Percentiles rank a stretch among this genome's conserved stretches.
These are phyloP conservation scores for Sphenopsis melanotis DNA, from an alignment of 2,797 vertebrate genomes.

Conservation along the genomic window DNA sequence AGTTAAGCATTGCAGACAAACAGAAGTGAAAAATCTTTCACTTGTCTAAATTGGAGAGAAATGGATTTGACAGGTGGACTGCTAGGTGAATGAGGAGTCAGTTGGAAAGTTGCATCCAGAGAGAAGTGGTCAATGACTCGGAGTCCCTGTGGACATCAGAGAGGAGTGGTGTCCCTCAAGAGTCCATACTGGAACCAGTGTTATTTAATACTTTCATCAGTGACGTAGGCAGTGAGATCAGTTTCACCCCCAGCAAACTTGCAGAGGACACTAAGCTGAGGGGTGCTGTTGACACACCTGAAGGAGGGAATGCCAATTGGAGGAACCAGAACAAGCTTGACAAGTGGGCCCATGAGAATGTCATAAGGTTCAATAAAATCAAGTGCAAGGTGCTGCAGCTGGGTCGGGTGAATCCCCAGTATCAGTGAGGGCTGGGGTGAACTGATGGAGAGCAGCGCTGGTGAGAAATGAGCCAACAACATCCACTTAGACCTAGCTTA, in stretches of 20 bases:
- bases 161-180: not conserved
- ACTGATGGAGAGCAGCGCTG: not conserved
- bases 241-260: not conserved
- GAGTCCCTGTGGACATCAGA: not conserved
- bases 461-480: not conserved
- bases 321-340: not conserved
- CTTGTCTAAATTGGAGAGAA: not conserved
- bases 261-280: not conserved
- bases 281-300: not conserved
- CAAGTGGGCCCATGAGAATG: not conserved
- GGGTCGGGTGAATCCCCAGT: fast-evolving
- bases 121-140: not conserved
- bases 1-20: not conserved
- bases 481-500: not conserved
- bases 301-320: not conserved
- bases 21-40: not conserved
- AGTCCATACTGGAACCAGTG: not conserved
- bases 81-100: not conserved
- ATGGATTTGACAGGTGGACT: not conserved
- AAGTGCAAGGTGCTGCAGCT: not conserved
- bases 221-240: not conserved
- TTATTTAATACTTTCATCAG: not conserved
- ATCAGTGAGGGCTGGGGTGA: not conserved
- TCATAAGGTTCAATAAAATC: not conserved
- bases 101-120: not conserved